phyloP scores from a whole-genome alignment of 2,888 invertebrate species.

The Drosophila neotestacea region DNA sequence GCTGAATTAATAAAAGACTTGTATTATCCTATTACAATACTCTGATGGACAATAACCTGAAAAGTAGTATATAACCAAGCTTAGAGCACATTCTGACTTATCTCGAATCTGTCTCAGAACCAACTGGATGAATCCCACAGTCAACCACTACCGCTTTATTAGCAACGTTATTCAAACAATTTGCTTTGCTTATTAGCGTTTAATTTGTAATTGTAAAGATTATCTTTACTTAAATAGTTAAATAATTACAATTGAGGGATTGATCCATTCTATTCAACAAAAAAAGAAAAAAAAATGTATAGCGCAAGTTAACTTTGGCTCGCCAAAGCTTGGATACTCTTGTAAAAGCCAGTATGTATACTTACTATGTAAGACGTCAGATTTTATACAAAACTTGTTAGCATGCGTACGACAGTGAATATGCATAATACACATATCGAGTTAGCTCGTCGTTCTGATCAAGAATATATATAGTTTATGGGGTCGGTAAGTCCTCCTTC shows the following conservation, averaged over 20 bases:
- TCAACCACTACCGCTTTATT: neutral
- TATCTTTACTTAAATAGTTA: neutral
- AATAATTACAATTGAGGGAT: neutral
- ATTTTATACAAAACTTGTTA: too few relatives aligned
- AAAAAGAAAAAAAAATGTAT: too few relatives aligned
- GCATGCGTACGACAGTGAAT: too few relatives aligned
- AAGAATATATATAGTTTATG: too few relatives aligned
- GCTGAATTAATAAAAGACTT: constrained; percentile 13
- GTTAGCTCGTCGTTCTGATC: too few relatives aligned
- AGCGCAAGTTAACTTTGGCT: too few relatives aligned
- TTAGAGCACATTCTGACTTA: constrained; percentile 24
- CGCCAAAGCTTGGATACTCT: too few relatives aligned
- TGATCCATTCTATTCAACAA: neutral
- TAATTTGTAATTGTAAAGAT: neutral
- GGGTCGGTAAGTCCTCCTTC: too few relatives aligned
- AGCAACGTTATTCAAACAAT: neutral
- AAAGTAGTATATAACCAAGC: constrained; percentile 13
- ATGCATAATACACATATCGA: too few relatives aligned
- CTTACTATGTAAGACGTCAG: too few relatives aligned
- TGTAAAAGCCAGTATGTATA: too few relatives aligned
- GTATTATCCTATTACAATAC: neutral
- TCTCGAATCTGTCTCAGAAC: neutral
- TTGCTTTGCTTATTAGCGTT: neutral
- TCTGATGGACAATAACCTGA: constrained; percentile 7
- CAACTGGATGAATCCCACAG: constrained; percentile 7